phyloP scores from a whole-genome alignment of 2,797 vertebrate genomes.

The Manis crassicaudata region DNA sequence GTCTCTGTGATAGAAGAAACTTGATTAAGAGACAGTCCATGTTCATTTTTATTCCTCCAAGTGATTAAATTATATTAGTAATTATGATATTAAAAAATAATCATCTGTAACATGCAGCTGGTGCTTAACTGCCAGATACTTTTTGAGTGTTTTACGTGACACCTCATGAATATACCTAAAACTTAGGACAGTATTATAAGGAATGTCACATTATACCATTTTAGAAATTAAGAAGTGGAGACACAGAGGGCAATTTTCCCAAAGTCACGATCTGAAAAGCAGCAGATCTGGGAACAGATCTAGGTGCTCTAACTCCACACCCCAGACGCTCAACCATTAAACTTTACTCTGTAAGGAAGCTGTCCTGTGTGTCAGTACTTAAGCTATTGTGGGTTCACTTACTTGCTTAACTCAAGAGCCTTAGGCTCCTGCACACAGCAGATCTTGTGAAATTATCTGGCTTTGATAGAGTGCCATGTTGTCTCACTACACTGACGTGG shows the following conservation, averaged over 20 bases:
- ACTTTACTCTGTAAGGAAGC: background rate
- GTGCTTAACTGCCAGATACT: background rate
- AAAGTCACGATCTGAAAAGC: background rate
- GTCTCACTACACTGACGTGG: background rate
- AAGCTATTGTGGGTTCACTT: background rate
- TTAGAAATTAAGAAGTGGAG: background rate
- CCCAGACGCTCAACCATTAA: too few species aligned
- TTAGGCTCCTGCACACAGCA: accelerated
- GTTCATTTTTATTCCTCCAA: background rate
- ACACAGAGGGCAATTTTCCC: background rate
- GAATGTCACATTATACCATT: background rate
- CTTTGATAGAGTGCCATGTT: background rate
- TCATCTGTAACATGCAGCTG: background rate
- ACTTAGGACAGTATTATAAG: background rate
- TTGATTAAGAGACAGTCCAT: too few species aligned
- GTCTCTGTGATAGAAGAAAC: background rate
- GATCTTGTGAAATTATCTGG: background rate
- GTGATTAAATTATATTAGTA: background rate
- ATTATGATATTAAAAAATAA: background rate
- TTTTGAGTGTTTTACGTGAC: background rate
- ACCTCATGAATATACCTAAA: background rate
- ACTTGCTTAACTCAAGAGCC: too few species aligned
- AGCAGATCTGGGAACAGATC: background rate
- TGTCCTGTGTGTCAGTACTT: background rate
- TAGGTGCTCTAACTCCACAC: background rate